A percentile compares a stretch with the other conserved stretches of the same genome.
phyloP scores from a whole-genome alignment of 1,140 invertebrate species.

The Ceratosolen fusciceps region DNA sequence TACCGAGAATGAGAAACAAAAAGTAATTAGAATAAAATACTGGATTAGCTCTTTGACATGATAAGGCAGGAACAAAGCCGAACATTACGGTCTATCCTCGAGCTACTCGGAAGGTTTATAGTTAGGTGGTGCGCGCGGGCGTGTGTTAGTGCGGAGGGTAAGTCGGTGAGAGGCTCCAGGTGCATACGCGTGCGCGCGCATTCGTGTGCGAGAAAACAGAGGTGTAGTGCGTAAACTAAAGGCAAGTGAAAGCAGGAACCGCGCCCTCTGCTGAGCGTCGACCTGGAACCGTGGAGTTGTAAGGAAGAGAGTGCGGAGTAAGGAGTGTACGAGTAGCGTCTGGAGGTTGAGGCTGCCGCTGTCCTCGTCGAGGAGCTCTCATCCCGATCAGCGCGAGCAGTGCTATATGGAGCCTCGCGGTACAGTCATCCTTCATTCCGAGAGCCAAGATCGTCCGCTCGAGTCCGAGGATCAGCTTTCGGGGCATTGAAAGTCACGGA shows the following conservation, averaged over 20 bases:
- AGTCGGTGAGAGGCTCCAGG: no score
- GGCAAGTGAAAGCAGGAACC: background rate
- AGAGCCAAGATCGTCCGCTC: no score
- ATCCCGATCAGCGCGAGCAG: no score
- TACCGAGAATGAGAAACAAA: no score
- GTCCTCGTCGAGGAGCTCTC: background rate
- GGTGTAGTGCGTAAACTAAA: background rate
- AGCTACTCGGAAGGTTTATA: no score
- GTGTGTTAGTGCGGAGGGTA: background rate
- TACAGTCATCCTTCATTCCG: background rate
- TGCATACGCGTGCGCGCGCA: background rate
- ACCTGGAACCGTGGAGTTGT: background rate
- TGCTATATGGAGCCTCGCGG: background rate
- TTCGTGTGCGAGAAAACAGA: background rate
- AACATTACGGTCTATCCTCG: no score
- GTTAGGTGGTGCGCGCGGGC: background rate
- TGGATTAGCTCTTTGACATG: no score
- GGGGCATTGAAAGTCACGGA: no score
- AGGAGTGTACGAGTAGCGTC: background rate
- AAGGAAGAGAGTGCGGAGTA: background rate
- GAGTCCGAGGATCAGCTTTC: no score
- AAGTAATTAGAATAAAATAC: no score
- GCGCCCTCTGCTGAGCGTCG: conserved; percentile 17
- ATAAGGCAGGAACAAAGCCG: no score
- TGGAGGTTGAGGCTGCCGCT: background rate